These are phyloP conservation scores for Platorchestia sp. DNA, from an alignment of 1,140 invertebrate genomes.

Conservation along the genomic window DNA sequence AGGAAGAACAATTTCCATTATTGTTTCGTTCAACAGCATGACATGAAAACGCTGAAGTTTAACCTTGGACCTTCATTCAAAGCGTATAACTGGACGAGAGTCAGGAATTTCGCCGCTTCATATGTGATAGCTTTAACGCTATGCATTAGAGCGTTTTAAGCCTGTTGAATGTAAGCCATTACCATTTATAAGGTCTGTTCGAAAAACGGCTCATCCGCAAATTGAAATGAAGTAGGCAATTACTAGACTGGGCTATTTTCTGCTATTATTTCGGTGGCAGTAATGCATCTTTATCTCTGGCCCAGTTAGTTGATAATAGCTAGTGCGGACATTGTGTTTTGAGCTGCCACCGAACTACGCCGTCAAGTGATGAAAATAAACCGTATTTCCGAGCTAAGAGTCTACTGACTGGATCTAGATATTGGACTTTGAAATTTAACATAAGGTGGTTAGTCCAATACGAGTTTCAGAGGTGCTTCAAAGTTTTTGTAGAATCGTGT, in stretches of 20 bases:
- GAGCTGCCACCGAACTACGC: neutral
- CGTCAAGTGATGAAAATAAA: neutral
- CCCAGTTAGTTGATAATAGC: neutral
- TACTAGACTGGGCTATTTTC: neutral
- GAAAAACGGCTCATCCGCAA: neutral
- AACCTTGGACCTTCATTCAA: neutral
- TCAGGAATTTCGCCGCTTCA: neutral
- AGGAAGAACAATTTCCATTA: too few species aligned
- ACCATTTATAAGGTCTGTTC: neutral
- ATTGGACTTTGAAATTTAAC: too few species aligned
- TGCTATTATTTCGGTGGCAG: neutral
- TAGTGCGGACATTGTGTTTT: neutral
- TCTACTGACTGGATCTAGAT: too few species aligned
- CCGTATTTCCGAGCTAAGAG: too few species aligned
- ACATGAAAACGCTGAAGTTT: neutral
- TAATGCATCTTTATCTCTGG: neutral
- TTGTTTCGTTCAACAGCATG: too few species aligned
- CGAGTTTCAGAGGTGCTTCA: too few species aligned
- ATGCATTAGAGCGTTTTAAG: neutral
- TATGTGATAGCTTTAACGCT: neutral
- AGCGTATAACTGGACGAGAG: neutral
- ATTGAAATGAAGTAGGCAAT: neutral
- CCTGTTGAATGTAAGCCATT: neutral
- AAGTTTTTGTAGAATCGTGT: too few species aligned
- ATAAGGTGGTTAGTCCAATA: too few species aligned